Conservation (phyloP, 2,797 vertebrate genomes). For the Microctenopoma stevenorrisi region DNA sequence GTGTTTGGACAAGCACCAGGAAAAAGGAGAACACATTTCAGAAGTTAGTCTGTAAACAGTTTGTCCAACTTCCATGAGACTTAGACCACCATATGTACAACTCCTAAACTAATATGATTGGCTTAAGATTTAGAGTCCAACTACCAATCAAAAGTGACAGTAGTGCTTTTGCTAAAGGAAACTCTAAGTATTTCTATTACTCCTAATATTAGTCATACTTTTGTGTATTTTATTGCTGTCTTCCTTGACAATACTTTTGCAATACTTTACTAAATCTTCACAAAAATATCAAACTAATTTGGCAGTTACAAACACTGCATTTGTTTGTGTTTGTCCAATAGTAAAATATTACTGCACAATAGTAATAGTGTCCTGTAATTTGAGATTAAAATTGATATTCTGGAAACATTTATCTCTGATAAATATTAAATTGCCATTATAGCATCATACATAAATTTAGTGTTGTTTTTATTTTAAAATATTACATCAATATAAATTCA, state of each 20-base stretch:
- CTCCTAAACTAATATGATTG: slow-evolving; percentile 31
- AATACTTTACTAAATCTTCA: slow-evolving; percentile 20
- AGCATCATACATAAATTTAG: slow-evolving; percentile 33
- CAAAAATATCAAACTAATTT: slow-evolving; percentile 42
- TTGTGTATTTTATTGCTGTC: slow-evolving; percentile 61
- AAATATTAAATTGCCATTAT: background rate
- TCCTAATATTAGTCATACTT: background rate
- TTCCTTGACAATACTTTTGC: slow-evolving; percentile 24
- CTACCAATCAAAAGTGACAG: slow-evolving; percentile 44
- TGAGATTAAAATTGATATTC: slow-evolving; percentile 27
- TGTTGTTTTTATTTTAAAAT: slow-evolving; percentile 21
- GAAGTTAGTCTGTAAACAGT: slow-evolving; percentile 62
- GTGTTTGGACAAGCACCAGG: slow-evolving; percentile 42
- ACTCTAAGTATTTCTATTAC: slow-evolving; percentile 1
- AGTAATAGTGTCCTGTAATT: slow-evolving; percentile 13
- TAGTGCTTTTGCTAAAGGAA: slow-evolving; percentile 26
- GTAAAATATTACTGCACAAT: slow-evolving; percentile 23
- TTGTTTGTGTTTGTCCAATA: slow-evolving; percentile 1
- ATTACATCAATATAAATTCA: slow-evolving; percentile 45
- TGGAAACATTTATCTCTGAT: slow-evolving; percentile 26
- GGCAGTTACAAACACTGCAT: slow-evolving; percentile 24
- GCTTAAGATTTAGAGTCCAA: slow-evolving; percentile 11
- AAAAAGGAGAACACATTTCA: slow-evolving; percentile 25
- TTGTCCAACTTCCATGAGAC: slow-evolving; percentile 38
- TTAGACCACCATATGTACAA: slow-evolving; percentile 34